These are phyloP conservation scores for Rachycentron canadum DNA, from an alignment of 2,797 vertebrate genomes.

Conservation along the genomic window DNA sequence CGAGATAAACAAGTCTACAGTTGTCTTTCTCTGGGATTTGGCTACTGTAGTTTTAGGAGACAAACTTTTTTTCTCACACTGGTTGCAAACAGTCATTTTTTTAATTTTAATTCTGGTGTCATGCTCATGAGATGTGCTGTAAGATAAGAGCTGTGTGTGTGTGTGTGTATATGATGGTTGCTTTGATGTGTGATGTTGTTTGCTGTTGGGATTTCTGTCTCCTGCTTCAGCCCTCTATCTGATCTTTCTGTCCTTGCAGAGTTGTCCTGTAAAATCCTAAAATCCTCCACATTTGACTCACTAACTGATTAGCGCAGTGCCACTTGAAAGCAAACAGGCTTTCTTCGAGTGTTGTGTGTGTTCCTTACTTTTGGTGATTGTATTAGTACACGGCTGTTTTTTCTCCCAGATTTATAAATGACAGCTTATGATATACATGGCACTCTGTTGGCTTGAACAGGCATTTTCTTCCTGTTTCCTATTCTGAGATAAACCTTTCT, in stretches of 20 bases:
- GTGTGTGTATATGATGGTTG: slow-evolving; percentile 53
- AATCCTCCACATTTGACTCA: slow-evolving; percentile 19
- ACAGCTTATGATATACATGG: slow-evolving; percentile 26
- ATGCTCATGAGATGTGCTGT: slow-evolving; percentile 68
- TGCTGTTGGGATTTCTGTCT: slow-evolving; percentile 33
- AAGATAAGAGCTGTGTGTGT: slow-evolving; percentile 65
- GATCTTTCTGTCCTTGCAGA: slow-evolving; percentile 27
- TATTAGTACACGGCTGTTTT: slow-evolving; percentile 31
- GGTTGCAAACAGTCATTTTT: slow-evolving; percentile 61
- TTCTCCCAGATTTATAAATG: background rate
- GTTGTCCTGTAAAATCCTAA: slow-evolving; percentile 28
- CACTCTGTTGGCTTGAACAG: slow-evolving; percentile 30
- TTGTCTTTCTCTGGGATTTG: slow-evolving; percentile 49
- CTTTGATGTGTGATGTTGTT: slow-evolving; percentile 55
- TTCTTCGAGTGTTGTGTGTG: slow-evolving; percentile 39
- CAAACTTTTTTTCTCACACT: slow-evolving; percentile 51
- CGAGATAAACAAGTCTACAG: slow-evolving; percentile 20
- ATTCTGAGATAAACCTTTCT: slow-evolving; percentile 24
- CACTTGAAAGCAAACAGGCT: slow-evolving; percentile 40
- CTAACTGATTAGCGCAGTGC: slow-evolving; percentile 26
- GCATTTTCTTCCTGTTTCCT: slow-evolving; percentile 7
- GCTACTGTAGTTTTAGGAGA: slow-evolving; percentile 55
- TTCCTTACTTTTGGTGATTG: slow-evolving; percentile 36
- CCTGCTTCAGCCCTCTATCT: slow-evolving; percentile 40
- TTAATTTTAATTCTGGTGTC: slow-evolving; percentile 42